These are phyloP conservation scores for Diaphora mendica DNA, from an alignment of 2,888 invertebrate genomes.

Conservation along the genomic window DNA sequence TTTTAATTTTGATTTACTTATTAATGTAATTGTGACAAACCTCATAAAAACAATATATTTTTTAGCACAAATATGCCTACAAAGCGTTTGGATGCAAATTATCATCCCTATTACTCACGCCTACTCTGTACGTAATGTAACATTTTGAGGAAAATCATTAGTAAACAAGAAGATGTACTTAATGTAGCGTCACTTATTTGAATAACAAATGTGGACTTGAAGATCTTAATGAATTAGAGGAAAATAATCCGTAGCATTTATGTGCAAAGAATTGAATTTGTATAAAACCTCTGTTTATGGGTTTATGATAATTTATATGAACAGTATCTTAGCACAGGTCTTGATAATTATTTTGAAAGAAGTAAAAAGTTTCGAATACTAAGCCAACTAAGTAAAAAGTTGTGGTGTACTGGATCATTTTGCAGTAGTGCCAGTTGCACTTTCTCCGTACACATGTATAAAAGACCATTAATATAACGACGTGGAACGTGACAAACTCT, in stretches of 20 bases:
- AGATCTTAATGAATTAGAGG: neutral
- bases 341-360: no score
- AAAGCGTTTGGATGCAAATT: neutral
- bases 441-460: no score
- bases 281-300: neutral
- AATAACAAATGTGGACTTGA: neutral
- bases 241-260: neutral
- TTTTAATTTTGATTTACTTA: no score
- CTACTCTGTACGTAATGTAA: neutral
- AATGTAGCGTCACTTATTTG: neutral
- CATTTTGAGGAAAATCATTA: neutral
- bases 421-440: no score
- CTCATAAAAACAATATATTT: no score
- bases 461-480: no score
- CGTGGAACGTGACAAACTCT: no score
- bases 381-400: no score
- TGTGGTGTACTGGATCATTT: no score
- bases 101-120: neutral
- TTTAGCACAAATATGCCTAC: neutral
- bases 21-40: no score
- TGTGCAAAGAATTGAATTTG: neutral
- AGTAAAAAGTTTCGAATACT: no score
- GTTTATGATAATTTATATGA: no score
- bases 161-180: neutral
- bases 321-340: neutral